phyloP scores from a whole-genome alignment of 2,888 invertebrate species.

The Schrankia costaestrigalis region DNA sequence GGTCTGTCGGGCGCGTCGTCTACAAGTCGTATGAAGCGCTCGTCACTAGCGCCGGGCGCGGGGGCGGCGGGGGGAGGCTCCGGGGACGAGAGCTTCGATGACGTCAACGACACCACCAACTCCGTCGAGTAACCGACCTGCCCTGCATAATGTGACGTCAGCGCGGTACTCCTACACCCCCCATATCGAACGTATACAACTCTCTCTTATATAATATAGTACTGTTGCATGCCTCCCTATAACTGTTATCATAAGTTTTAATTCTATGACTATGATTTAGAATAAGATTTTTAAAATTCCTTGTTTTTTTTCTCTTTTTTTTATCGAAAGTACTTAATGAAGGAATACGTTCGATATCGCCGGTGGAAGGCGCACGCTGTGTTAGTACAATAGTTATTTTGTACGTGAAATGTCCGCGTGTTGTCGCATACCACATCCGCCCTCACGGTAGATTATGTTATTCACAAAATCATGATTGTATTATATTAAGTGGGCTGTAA shows the following conservation, averaged over 20 bases:
- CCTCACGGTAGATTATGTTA: too few species aligned
- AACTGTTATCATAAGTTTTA: slow-evolving; percentile 13
- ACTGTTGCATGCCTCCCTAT: slow-evolving; percentile 5
- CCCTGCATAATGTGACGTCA: too few species aligned
- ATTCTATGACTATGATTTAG: slow-evolving; percentile 28
- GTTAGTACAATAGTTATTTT: slow-evolving; percentile 22
- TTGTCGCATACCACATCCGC: slow-evolving; percentile 5
- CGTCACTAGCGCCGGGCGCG: slow-evolving; percentile 83
- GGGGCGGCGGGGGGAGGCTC: slow-evolving; percentile 84
- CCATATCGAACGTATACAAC: too few species aligned
- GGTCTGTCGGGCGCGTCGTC: slow-evolving; percentile 82
- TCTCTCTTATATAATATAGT: too few species aligned
- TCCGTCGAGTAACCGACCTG: slow-evolving; percentile 80
- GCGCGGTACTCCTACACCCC: too few species aligned
- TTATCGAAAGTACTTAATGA: slow-evolving; percentile 29
- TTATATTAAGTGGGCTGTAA: slow-evolving; percentile 22
- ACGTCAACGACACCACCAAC: slow-evolving; percentile 87
- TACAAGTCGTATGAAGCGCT: slow-evolving; percentile 84
- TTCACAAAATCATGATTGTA: slow-evolving; percentile 23
- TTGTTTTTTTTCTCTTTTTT: slow-evolving; percentile 19
- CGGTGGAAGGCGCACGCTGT: slow-evolving; percentile 8
- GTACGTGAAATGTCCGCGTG: slow-evolving; percentile 7
- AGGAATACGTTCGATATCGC: slow-evolving; percentile 16
- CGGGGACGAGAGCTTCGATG: slow-evolving; percentile 88
- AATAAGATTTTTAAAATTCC: slow-evolving; percentile 28